These are phyloP conservation scores for Lamprotornis superbus DNA, from an alignment of 2,113 vertebrate species.

Conservation along the genomic window DNA sequence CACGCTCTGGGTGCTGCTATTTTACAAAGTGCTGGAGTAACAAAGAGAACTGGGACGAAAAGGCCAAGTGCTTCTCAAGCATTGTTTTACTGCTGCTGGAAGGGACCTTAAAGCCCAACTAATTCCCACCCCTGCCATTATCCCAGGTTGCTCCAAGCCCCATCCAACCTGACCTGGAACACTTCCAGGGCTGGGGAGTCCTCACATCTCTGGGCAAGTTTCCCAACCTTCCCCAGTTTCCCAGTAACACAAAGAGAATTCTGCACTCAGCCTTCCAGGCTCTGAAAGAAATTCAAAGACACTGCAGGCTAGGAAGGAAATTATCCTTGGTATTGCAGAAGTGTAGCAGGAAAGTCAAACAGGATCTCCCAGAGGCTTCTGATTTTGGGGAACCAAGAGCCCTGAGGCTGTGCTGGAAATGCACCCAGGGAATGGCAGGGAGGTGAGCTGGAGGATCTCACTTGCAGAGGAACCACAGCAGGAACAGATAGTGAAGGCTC, in stretches of 20 bases:
- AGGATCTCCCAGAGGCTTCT: background rate
- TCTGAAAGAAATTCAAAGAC: background rate
- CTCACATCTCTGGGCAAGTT: background rate
- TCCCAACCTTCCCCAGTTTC: background rate
- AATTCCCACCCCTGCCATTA: background rate
- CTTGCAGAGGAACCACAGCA: background rate
- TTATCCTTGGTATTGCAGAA: background rate
- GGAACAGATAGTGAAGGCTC: background rate
- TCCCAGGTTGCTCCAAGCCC: background rate
- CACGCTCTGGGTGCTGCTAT: fast-evolving
- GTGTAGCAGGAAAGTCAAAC: background rate
- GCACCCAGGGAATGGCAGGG: background rate
- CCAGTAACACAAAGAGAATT: background rate
- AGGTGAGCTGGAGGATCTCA: background rate
- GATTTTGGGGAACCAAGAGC: background rate
- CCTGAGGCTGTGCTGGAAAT: background rate
- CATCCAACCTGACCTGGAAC: fast-evolving
- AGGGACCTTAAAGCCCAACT: background rate
- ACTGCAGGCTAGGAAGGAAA: background rate
- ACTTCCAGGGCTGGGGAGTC: background rate
- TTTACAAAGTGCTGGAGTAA: no score
- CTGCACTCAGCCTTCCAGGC: background rate
- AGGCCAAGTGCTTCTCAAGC: background rate
- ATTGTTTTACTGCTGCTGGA: background rate
- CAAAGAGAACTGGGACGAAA: background rate